A percentile compares a stretch with the other conserved stretches of the same genome.
These are phyloP conservation scores for Pogonocichla stellata DNA, from an alignment of 2,113 vertebrate species.

Conservation along the genomic window DNA sequence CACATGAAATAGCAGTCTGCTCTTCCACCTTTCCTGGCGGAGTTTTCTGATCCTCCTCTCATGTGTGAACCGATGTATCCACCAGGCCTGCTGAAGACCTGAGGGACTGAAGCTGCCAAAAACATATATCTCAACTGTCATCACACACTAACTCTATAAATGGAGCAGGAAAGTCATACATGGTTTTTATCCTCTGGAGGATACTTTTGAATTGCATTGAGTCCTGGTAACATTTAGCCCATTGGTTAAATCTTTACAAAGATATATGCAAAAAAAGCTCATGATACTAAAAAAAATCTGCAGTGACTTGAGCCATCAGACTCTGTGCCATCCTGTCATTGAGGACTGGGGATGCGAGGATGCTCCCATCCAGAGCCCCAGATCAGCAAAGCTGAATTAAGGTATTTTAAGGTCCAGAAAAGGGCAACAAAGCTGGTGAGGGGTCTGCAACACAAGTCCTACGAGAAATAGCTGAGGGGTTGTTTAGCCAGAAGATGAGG, in stretches of 20 bases:
- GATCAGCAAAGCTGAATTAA: background rate
- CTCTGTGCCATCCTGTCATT: too few species aligned
- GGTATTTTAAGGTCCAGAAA: background rate
- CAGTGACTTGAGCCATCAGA: accelerated
- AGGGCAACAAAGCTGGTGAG: background rate
- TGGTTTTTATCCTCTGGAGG: background rate
- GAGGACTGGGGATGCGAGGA: background rate
- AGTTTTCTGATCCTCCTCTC: background rate
- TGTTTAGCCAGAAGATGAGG: background rate
- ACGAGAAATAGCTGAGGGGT: background rate
- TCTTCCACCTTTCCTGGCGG: background rate
- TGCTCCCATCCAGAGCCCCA: background rate
- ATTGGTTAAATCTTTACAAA: background rate
- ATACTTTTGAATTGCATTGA: background rate
- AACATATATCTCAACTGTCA: accelerated
- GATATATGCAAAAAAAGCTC: background rate
- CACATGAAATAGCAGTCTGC: background rate
- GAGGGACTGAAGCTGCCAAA: background rate
- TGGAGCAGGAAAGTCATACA: background rate
- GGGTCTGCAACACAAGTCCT: background rate
- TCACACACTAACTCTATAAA: background rate
- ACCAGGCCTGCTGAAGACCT: background rate
- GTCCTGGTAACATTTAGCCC: background rate
- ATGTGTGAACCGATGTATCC: accelerated
- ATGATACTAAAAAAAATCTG: background rate